Evolutionary conservation across 1,140 invertebrate species (phyloP), one percentile per base, ranked within the genome.

Genomic region (Ceratina australensis): DNA sequence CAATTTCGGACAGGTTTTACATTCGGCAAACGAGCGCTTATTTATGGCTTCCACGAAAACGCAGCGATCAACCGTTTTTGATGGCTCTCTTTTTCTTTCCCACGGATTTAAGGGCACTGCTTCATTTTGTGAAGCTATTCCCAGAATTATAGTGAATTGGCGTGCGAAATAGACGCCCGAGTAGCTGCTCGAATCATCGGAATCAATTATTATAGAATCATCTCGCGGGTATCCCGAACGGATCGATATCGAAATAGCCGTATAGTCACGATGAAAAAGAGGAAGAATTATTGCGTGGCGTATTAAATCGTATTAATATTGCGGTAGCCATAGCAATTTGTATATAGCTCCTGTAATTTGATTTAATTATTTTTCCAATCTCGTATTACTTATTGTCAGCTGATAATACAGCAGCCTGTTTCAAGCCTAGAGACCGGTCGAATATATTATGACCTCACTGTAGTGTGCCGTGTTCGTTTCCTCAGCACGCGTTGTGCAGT

Each of bases 11-110:
- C 26, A 18, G 22, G 50, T 50, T 64, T 65, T 13, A n/a, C 49
- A 49, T 66, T 63, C 2, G 15, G n/a, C 8, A 63, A 10, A 8
- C 81, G 80, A 65, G 81, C 82, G 83, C 81, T 81, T 79, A 78
- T 87, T 87, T 85, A 87, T 78, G 78, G 81, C 78, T 87, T 85
- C 85, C 65, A 59, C 81, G 85, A 87, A 87, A 72, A 68, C 79
- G 50, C 79, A 67, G 61, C 85, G 79, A 85, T 83, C 78, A 84
- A 60, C 72, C 68, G 57, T 63, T 47, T 77, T 75, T 82, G 78
- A 87, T 80, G 83, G 54, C 33, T 26, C 72, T 66, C 68, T 79
- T 79, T 81, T 73, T 81, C 75, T 1, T 10, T 42, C 49, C 66
- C 60, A 54, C 24, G 66, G 54, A 78, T 18, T 85, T 79, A 73